Percentiles rank a stretch among this genome's conserved stretches.
These are phyloP conservation scores for Drosophila macrospina DNA, from an alignment of 2,888 invertebrate species.

Conservation along the genomic window DNA sequence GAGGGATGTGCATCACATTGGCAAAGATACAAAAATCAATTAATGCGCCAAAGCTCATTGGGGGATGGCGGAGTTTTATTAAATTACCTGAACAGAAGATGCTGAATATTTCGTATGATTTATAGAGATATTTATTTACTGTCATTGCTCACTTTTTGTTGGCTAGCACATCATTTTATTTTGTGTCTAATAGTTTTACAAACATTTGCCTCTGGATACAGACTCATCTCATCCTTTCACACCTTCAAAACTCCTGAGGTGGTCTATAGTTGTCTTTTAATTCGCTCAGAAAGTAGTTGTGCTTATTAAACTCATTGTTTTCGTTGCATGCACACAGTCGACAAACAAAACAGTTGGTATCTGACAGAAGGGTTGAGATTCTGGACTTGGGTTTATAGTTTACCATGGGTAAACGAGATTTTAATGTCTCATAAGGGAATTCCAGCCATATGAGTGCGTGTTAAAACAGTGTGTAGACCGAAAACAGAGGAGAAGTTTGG, in stretches of 20 bases:
- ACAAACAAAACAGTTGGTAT: constrained; percentile 65
- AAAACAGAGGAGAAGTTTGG: constrained; percentile 40
- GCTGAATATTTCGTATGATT: too few species aligned
- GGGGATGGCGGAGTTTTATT: constrained; percentile 2
- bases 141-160: background rate
- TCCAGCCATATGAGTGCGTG: constrained; percentile 37
- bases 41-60: constrained; percentile 35
- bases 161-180: background rate
- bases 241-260: background rate
- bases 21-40: constrained; percentile 59
- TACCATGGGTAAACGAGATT: constrained; percentile 79
- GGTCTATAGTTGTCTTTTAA: background rate
- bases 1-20: constrained; percentile 42
- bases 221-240: background rate
- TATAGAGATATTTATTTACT: too few species aligned
- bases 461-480: constrained; percentile 1
- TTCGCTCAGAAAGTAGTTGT: constrained; percentile 44
- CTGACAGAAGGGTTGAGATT: constrained; percentile 64
- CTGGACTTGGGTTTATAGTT: constrained; percentile 44
- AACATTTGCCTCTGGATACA: background rate
- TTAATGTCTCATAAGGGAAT: constrained; percentile 85
- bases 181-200: constrained; percentile 2
- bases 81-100: background rate
- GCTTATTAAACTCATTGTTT: constrained; percentile 22
- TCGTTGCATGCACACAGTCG: constrained; percentile 35